Conservation (phyloP, 2,797 vertebrate genomes). For the Melanotaenia boesemani region DNA sequence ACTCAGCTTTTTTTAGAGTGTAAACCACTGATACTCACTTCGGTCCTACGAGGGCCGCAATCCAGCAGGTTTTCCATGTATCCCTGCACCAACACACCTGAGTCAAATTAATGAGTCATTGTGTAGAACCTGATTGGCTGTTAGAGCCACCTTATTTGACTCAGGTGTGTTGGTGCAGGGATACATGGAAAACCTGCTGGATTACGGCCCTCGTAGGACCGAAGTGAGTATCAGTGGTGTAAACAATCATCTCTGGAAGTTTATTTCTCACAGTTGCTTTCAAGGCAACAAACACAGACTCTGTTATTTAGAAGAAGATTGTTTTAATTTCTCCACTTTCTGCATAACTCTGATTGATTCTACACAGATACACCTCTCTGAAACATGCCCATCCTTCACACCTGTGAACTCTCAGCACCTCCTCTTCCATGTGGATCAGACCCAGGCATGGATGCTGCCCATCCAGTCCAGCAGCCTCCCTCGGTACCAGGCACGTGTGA, state of each 20-base stretch:
- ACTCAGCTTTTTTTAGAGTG: not conserved
- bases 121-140: too few species aligned
- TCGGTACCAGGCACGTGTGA: constrained; percentile 81
- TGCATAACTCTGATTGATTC: constrained; percentile 11
- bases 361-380: not conserved
- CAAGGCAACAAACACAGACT: not conserved
- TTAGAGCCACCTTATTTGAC: too few species aligned
- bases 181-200: too few species aligned
- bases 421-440: constrained; percentile 56
- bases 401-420: not conserved
- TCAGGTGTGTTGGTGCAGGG: too few species aligned
- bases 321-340: constrained; percentile 19
- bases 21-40: too few species aligned
- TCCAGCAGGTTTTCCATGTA: too few species aligned
- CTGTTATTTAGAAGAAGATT: constrained; percentile 3
- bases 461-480: constrained; percentile 79
- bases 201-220: too few species aligned
- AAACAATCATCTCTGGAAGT: not conserved
- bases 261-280: not conserved
- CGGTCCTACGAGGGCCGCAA: too few species aligned
- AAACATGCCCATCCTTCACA: not conserved
- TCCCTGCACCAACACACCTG: too few species aligned
- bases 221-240: too few species aligned
- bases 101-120: too few species aligned
- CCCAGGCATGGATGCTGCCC: constrained; percentile 79